Conservation (phyloP, 2,888 invertebrate genomes). For the Rapana venosa region DNA sequence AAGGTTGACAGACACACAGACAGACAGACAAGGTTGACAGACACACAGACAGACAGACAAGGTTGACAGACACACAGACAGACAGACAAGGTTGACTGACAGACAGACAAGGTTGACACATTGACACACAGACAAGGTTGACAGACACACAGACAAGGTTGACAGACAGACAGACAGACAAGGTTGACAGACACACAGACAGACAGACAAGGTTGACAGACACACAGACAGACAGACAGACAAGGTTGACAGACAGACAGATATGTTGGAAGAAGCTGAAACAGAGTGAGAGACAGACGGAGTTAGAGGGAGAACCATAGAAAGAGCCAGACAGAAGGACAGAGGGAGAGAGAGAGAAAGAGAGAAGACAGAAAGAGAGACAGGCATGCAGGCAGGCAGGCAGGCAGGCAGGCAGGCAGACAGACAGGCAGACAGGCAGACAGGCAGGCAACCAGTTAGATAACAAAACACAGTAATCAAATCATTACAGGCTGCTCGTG, state of each 20-base stretch:
- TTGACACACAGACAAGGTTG: no score
- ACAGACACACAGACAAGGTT: no score
- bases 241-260: not conserved
- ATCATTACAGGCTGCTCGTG: no score
- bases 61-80: no score
- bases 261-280: not conserved
- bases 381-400: no score
- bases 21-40: not conserved
- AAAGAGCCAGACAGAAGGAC: not conserved
- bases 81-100: not conserved
- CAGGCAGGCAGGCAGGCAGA: no score
- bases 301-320: not conserved
- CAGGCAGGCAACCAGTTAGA: no score
- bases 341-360: not conserved
- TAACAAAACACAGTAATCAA: no score
- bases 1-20: not conserved
- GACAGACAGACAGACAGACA: no score
- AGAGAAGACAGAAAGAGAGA: not conserved
- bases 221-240: not conserved
- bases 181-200: not conserved
- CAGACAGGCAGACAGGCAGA: no score
- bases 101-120: not conserved
- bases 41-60: not conserved
- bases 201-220: not conserved
- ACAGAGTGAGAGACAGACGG: not conserved